Conservation (phyloP, 2,888 invertebrate species). For the Ptilodon capucinus region DNA sequence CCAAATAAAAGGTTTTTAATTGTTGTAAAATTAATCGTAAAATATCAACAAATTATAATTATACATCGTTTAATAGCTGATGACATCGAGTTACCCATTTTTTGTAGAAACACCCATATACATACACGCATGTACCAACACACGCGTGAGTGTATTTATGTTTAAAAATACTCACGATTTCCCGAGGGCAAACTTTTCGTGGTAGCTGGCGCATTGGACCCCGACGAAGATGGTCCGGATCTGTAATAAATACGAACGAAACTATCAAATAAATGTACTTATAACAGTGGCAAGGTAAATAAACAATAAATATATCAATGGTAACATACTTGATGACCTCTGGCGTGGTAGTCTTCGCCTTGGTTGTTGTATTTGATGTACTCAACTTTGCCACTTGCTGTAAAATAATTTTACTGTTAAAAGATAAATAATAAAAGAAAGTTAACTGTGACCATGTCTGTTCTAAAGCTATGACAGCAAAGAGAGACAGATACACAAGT, state of each 20-base stretch:
- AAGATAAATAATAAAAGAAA: not conserved
- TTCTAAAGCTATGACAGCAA: no score
- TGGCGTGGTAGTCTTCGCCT: slow-evolving; percentile 18
- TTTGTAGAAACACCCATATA: no score
- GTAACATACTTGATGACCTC: slow-evolving; percentile 44
- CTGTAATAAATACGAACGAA: not conserved
- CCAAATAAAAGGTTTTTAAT: no score
- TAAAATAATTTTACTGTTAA: slow-evolving; percentile 22
- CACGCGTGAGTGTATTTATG: no score
- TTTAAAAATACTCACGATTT: slow-evolving; percentile 49
- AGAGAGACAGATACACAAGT: no score
- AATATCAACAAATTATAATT: no score
- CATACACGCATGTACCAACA: no score
- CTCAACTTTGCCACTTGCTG: slow-evolving; percentile 72
- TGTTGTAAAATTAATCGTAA: no score
- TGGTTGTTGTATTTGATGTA: slow-evolving; percentile 13
- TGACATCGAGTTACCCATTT: no score
- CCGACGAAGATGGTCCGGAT: slow-evolving; percentile 5
- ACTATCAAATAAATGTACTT: not conserved
- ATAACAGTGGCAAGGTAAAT: not conserved
- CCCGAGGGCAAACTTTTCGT: slow-evolving; percentile 57
- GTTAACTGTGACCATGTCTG: no score
- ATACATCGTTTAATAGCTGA: no score
- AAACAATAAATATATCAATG: not conserved
- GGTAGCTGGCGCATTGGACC: slow-evolving; percentile 42